phyloP scores from a whole-genome alignment of 1,140 invertebrate species.

The Chymomyza costata region DNA sequence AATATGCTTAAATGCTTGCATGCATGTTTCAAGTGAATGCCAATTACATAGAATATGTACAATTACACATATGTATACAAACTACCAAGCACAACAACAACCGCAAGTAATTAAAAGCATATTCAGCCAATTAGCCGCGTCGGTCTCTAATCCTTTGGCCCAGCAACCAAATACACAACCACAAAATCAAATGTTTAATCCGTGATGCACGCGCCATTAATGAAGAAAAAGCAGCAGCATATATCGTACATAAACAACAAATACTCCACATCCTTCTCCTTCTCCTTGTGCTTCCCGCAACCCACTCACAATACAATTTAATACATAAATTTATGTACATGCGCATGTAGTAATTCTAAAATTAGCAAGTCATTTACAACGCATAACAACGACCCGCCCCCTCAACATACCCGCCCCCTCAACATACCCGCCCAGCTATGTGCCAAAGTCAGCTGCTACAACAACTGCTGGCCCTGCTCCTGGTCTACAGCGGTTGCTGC shows the following conservation, averaged over 20 bases:
- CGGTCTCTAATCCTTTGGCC: no score
- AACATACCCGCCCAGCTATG: background rate
- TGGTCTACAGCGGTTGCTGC: conserved; percentile 14
- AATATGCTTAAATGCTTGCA: conserved; percentile 29
- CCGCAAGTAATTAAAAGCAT: no score
- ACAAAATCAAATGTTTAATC: conserved; percentile 12
- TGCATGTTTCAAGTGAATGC: conserved; percentile 1
- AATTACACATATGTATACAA: conserved; percentile 5
- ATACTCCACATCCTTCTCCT: background rate
- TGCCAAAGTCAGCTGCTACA: no score
- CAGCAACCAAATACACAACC: conserved; percentile 4
- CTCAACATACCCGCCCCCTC: conserved; percentile 14
- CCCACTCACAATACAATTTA: conserved; percentile 1
- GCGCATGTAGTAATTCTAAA: no score
- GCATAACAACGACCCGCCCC: background rate
- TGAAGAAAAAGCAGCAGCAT: no score
- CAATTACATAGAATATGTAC: conserved; percentile 1
- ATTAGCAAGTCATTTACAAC: no score
- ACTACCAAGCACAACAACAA: conserved; percentile 4
- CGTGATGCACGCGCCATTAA: no score
- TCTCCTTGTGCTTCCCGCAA: background rate
- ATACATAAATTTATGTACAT: no score
- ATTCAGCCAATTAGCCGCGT: no score
- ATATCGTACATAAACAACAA: background rate
- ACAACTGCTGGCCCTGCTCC: no score